A percentile compares a stretch with the other conserved stretches of the same genome.
phyloP scores from a whole-genome alignment of 2,797 vertebrate species.

The Euthynnus affinis region DNA sequence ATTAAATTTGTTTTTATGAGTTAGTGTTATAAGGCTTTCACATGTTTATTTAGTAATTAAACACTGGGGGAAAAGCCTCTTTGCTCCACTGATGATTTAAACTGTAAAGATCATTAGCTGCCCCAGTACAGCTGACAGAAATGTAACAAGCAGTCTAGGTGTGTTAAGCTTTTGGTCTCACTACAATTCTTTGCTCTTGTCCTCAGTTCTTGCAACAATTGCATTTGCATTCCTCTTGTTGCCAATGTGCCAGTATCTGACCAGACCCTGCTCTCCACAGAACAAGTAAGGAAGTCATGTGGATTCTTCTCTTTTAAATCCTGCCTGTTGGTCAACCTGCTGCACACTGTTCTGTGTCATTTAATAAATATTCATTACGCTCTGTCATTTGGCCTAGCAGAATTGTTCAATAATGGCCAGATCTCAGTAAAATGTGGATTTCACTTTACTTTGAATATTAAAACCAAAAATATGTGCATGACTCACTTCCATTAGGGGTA shows the following conservation, averaged over 20 bases:
- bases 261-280: constrained; percentile 96
- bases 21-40: constrained; percentile 22
- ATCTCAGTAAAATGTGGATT: constrained; percentile 8
- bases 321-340: neutral
- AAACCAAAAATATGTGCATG: neutral
- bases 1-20: neutral
- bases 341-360: neutral
- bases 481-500: neutral
- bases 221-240: constrained; percentile 99
- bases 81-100: constrained; percentile 43
- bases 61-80: constrained; percentile 14
- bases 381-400: constrained; percentile 10
- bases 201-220: constrained; percentile 97
- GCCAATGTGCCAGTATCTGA: constrained; percentile 99
- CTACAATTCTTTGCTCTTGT: constrained; percentile 62
- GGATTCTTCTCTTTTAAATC: constrained; percentile 16
- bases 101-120: constrained; percentile 43
- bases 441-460: neutral
- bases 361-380: constrained; percentile 18
- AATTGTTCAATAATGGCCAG: neutral
- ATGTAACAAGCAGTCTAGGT: constrained; percentile 21
- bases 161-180: constrained; percentile 43
- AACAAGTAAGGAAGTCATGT: constrained; percentile 93
- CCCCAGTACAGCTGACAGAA: constrained; percentile 41
- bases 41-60: constrained; percentile 31